Conservation (phyloP, 2,888 invertebrate species). For the Diaphora mendica region DNA sequence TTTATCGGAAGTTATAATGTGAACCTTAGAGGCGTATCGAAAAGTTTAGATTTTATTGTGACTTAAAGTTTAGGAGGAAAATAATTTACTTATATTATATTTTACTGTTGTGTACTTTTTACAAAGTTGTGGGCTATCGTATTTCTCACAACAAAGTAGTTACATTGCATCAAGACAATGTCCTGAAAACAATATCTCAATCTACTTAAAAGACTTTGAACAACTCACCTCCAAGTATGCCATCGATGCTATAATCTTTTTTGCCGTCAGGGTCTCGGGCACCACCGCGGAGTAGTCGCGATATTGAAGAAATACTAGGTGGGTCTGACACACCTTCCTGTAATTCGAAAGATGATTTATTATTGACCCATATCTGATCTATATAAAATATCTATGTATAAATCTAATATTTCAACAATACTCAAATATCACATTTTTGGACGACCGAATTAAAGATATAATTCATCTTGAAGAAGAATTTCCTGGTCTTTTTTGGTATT, state of each 20-base stretch:
- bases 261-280: constrained; percentile 93
- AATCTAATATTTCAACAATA: background rate
- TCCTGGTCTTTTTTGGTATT: background rate
- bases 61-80: constrained; percentile 1
- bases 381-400: constrained; percentile 21
- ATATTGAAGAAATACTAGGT: constrained; percentile 97
- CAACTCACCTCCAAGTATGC: constrained; percentile 91
- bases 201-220: constrained; percentile 10
- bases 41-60: constrained; percentile 18
- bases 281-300: constrained; percentile 93
- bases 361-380: constrained; percentile 44
- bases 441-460: background rate
- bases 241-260: constrained; percentile 96
- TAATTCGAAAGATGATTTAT: constrained; percentile 58
- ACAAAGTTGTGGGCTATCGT: constrained; percentile 2
- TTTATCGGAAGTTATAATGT: constrained; percentile 57
- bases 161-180: constrained; percentile 11
- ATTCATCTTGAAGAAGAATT: background rate
- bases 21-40: constrained; percentile 29
- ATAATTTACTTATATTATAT: background rate
- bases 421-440: background rate
- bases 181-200: constrained; percentile 1
- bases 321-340: constrained; percentile 97
- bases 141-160: constrained; percentile 12
- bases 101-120: background rate